Evolutionary conservation across 2,797 vertebrate species (phyloP).

Genomic region (Gambusia yucatana): DNA sequence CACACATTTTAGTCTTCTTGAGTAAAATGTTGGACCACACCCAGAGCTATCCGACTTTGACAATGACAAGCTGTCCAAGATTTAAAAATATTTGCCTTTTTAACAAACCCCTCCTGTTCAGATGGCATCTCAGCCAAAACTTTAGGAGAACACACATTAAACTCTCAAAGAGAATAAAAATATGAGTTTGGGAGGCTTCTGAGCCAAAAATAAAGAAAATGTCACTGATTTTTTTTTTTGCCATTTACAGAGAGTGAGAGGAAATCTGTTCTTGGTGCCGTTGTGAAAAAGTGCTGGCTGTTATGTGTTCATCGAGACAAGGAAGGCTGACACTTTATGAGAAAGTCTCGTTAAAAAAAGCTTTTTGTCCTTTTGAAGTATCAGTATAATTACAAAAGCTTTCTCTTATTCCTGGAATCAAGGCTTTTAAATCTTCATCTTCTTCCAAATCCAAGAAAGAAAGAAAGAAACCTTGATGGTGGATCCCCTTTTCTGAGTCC

Average conservation of each 20-base stretch:
- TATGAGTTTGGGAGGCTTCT: not conserved
- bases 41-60: not conserved
- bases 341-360: not conserved
- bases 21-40: not conserved
- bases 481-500: constrained; percentile 33
- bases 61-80: not conserved
- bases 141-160: not conserved
- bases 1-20: not conserved
- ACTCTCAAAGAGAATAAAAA: no score
- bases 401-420: not conserved
- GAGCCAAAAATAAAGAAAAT: not conserved
- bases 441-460: constrained; percentile 23
- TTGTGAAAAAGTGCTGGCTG: not conserved
- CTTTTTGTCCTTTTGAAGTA: not conserved
- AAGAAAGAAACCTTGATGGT: constrained; percentile 23
- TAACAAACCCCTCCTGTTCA: not conserved
- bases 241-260: not conserved
- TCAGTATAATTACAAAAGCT: not conserved
- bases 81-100: not conserved
- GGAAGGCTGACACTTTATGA: not conserved
- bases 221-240: not conserved
- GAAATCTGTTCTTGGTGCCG: not conserved
- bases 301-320: not conserved
- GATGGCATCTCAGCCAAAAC: not conserved
- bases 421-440: constrained; percentile 5